phyloP scores from a whole-genome alignment of 1,140 invertebrate genomes.

The Drosophila virilis region DNA sequence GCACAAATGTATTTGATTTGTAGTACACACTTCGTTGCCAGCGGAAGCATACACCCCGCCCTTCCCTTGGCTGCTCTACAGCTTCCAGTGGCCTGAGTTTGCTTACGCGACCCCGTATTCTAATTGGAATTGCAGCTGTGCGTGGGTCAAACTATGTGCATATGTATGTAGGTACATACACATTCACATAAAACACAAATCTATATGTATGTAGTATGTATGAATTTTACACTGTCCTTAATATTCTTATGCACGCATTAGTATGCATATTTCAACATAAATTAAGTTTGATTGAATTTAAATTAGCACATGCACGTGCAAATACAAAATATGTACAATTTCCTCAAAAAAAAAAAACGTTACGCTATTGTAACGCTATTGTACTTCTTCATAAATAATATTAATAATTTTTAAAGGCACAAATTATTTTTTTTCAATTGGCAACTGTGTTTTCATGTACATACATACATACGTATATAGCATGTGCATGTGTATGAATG shows the following conservation, averaged over 20 bases:
- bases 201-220: too few species aligned
- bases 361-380: too few species aligned
- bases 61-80: slow-evolving; percentile 14
- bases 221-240: too few species aligned
- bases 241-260: too few species aligned
- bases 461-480: slow-evolving; percentile 17
- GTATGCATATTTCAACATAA: too few species aligned
- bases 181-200: background rate
- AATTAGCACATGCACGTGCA: background rate
- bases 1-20: slow-evolving; percentile 11
- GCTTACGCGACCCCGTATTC: slow-evolving; percentile 29
- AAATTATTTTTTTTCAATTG: background rate
- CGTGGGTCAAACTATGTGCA: slow-evolving; percentile 33
- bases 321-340: background rate
- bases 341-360: background rate
- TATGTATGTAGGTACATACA: background rate
- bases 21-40: background rate
- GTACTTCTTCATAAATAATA: background rate
- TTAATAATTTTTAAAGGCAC: background rate
- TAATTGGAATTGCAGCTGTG: slow-evolving; percentile 34
- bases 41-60: background rate
- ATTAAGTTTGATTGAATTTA: background rate
- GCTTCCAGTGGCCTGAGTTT: slow-evolving; percentile 48
- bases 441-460: slow-evolving; percentile 10
- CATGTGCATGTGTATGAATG: slow-evolving; percentile 25